Evolutionary conservation across 2,113 vertebrate genomes (phyloP), one percentile per base, ranked within the genome.

Genomic region (Parus major): DNA sequence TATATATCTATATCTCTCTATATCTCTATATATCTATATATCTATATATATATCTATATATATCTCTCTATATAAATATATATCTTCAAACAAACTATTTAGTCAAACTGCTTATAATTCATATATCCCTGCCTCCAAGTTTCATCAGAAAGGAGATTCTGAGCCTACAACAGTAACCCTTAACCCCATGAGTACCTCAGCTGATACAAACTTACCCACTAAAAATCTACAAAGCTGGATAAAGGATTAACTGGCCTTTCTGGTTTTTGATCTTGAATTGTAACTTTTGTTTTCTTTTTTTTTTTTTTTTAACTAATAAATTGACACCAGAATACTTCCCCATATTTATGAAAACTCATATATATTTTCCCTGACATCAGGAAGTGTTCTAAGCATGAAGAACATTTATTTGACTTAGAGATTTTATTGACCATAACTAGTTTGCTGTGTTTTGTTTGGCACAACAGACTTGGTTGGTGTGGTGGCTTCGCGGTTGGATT

Each of bases 381-480:
- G 86, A 97, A 98, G 85, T 68, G 44, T 90, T 97, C 75, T 95
- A 93, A 95, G 80, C 81, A 90, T 89, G 92, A 95, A 95, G 84
- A 96, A 79, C 65, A 80, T 91, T 95, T 61, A 97, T 97, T 97
- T 97, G 90, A 92, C 96, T 97, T 97, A 87, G 90, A 94, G 82
- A 96, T 97, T 97, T 98, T 94, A 95, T 92, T 97, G 94, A 96
- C 80, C 76, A 92, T 94, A 92, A 95, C 92, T 97, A 93, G 93
- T 96, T 95, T 96, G 73, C 97, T 96, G 92, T 97, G 97, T 97
- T 98, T 97, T 97, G 63, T 87, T 98, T 98, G 98, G 97, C 97
- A 92, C 56, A 77, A 56, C 27, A 39, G 52, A 92, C 96, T 90
- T 94, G 87, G 68, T 90, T 94, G 87, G 68, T 97, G 83, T 73